Conservation (phyloP, 2,797 vertebrate genomes). For the Orientallactaga sibirica region DNA sequence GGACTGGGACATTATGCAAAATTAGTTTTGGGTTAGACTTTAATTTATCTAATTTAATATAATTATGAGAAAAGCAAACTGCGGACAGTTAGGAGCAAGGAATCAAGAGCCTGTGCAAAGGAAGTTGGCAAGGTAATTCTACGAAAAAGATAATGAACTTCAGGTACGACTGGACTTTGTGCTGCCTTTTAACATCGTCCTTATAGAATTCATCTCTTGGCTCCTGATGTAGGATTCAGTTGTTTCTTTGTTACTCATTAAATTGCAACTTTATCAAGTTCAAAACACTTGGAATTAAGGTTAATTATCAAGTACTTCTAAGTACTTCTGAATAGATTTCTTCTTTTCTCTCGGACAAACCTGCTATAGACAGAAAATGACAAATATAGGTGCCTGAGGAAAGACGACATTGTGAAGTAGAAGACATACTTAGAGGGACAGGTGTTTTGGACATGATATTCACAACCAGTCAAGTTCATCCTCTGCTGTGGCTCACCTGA, state of each 20-base stretch:
- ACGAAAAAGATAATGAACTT: constrained; percentile 67
- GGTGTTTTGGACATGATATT: not conserved
- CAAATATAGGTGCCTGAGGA: not conserved
- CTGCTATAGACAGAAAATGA: not conserved
- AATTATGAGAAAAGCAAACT: constrained; percentile 87
- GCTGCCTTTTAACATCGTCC: constrained; percentile 52
- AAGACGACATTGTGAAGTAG: not conserved
- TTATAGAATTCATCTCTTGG: constrained; percentile 11
- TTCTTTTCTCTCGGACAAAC: not conserved
- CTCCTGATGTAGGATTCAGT: constrained; percentile 58
- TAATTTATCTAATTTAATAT: constrained; percentile 89
- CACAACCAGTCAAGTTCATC: not conserved
- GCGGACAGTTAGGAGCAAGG: constrained; percentile 78
- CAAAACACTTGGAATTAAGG: constrained; percentile 62
- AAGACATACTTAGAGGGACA: not conserved
- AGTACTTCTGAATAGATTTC: constrained; percentile 41
- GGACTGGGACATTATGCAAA: constrained; percentile 87
- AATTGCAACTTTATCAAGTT: constrained; percentile 64
- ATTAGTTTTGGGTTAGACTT: constrained; percentile 87
- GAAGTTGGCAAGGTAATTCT: constrained; percentile 61
- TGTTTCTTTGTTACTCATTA: constrained; percentile 78
- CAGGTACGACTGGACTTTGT: constrained; percentile 75
- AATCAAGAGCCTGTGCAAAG: constrained; percentile 75
- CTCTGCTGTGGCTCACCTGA: not conserved
- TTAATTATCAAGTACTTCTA: not conserved